Evolutionary conservation across 2,797 vertebrate genomes (phyloP).

Genomic region (Myoxocephalus aenaeus): DNA sequence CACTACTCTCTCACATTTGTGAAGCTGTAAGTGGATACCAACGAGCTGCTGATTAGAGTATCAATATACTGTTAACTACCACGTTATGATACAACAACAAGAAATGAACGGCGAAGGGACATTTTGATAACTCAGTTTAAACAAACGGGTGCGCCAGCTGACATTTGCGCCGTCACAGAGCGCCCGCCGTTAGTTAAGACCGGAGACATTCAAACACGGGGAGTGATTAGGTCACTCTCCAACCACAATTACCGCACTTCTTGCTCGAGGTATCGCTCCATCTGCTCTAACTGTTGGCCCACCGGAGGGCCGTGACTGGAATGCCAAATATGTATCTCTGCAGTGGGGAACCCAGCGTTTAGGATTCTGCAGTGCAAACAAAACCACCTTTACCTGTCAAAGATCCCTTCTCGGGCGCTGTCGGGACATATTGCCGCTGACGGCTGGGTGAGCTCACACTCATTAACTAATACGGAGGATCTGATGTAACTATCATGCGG

Average conservation of each 20-base stretch:
- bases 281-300: constrained; percentile 53
- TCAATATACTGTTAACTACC: neutral
- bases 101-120: neutral
- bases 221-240: constrained; percentile 34
- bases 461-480: constrained; percentile 35
- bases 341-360: constrained; percentile 22
- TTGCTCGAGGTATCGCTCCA: constrained; percentile 37
- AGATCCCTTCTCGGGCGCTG: constrained; percentile 19
- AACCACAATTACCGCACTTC: constrained; percentile 48
- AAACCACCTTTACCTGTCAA: constrained; percentile 29
- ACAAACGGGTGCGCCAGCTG: neutral
- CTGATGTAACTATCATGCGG: constrained; percentile 32
- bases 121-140: constrained; percentile 22
- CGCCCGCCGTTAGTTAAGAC: constrained; percentile 24
- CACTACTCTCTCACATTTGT: neutral
- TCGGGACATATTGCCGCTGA: constrained; percentile 28
- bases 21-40: neutral
- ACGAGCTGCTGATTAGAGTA: neutral
- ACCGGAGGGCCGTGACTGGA: constrained; percentile 48
- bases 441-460: neutral
- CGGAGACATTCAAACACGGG: constrained; percentile 16
- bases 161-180: neutral
- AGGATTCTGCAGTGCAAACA: constrained; percentile 50
- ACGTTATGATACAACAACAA: neutral
- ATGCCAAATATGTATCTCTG: constrained; percentile 47